Evolutionary conservation across 2,113 vertebrate genomes (phyloP), one percentile per base, ranked within the genome.

Genomic region (Edolisoma coerulescens): DNA sequence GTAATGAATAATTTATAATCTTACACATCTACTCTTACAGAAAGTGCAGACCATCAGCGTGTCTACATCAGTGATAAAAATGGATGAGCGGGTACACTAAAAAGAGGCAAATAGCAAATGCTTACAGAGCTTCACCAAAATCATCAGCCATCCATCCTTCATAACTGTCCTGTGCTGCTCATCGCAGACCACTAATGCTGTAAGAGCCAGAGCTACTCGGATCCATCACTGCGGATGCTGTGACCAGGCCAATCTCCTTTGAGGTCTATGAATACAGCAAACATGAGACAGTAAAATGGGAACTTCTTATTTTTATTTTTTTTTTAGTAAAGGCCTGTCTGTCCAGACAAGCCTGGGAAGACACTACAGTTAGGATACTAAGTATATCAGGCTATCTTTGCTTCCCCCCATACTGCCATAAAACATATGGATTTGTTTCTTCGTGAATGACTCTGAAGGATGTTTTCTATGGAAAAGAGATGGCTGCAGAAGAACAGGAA

Each of bases 1-100:
- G 13, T 49, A 79, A 93, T 95, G 86, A 96, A 96, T 97, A 89
- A 97, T 96, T 92, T 89, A 96, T 47, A 77, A 76, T 26, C 44
- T 39, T 52, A 63, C 57, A 63, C 26, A 84, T 84, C 91, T 91
- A 73, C 75, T 87, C 87, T 89, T 78, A 79, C 77, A 97, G 70
- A 94, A 96, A 94, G 84, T 89, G 93, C 63, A 93, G 84, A 87
- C 65, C 81, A 69, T 92, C 87, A 52, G 56, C 60, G 13, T 23
- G 11, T 42, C 69, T 63, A 3, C 69, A 92, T 83, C 50, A 77
- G 35, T 83, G 71, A 96, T 89, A 94, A 96, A 92, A 95, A 71
- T 4, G 15, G 22, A n/a, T 52, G 68, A 95, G 76, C 18, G 81
- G 83, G 76, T 61, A 44, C 41, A 57, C 61, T 87, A 80, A 82